These are phyloP conservation scores for Chroicocephalus ridibundus DNA, from an alignment of 2,113 vertebrate species.

Conservation along the genomic window DNA sequence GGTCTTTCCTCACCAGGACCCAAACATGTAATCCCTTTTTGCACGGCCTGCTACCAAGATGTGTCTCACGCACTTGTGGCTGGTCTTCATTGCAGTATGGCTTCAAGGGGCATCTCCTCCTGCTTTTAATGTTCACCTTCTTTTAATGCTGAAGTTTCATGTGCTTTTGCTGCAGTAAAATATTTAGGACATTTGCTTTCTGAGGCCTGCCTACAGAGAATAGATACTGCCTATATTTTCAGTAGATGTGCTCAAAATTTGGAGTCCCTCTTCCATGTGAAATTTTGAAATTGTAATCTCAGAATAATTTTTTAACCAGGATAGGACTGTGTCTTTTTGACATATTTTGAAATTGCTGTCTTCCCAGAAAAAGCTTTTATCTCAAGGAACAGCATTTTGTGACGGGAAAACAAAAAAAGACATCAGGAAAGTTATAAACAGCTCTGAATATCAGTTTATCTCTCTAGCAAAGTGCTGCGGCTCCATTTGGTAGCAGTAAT, in stretches of 20 bases:
- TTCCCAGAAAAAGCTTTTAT: conserved; percentile 14
- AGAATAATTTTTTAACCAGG: not conserved
- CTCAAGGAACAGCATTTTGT: not conserved
- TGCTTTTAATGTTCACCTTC: not conserved
- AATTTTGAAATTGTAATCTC: not conserved
- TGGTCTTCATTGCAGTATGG: not conserved
- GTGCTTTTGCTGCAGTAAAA: not conserved
- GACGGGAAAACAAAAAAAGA: not conserved
- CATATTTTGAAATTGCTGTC: conserved; percentile 11
- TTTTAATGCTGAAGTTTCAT: not conserved
- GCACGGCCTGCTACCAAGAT: not conserved
- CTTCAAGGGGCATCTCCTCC: not conserved
- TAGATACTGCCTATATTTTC: not conserved
- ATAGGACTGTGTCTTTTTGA: not conserved
- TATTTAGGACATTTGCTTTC: not conserved
- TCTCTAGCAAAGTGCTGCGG: not conserved
- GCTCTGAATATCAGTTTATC: not conserved
- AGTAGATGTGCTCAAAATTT: not conserved
- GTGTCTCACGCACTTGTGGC: not conserved
- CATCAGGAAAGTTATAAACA: not conserved
- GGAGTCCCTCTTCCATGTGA: not conserved
- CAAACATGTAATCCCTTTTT: not conserved
- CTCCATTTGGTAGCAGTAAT: not conserved
- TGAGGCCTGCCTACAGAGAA: not conserved
- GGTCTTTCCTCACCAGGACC: not conserved